A percentile compares a stretch with the other conserved stretches of the same genome.
Conservation (phyloP, 2,888 invertebrate genomes). For the Cryptocheilus praepositus region DNA sequence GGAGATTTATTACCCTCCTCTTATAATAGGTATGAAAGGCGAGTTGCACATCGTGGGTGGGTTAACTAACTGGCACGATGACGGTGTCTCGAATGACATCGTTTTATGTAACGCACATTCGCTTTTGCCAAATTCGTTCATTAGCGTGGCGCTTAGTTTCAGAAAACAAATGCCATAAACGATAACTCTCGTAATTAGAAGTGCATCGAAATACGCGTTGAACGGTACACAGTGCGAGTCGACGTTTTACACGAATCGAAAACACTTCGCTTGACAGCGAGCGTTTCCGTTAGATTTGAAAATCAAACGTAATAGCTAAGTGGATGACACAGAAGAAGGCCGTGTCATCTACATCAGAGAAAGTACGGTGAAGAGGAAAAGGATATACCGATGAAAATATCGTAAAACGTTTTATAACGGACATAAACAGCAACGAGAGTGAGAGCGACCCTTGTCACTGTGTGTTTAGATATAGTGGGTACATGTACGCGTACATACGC, state of each 20-base stretch:
- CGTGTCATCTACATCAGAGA: constrained; percentile 26
- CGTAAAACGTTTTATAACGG: constrained; percentile 60
- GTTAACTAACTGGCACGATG: constrained; percentile 39
- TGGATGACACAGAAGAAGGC: constrained; percentile 9
- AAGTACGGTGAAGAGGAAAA: constrained; percentile 36
- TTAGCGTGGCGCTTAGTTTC: background rate
- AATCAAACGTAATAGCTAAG: constrained; percentile 24
- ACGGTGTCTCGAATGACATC: constrained; percentile 24
- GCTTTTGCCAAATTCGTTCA: background rate
- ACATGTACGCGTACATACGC: constrained; percentile 1
- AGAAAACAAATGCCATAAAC: background rate
- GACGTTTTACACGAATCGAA: no score
- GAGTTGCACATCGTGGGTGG: constrained; percentile 59
- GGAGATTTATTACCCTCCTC: constrained; percentile 66
- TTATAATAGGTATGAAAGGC: constrained; percentile 63
- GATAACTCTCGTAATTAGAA: background rate
- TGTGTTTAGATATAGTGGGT: constrained; percentile 11
- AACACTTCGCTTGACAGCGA: background rate
- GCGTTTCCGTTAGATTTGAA: constrained; percentile 11
- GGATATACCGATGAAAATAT: constrained; percentile 43
- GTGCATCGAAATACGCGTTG: background rate
- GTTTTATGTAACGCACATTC: constrained; percentile 1
- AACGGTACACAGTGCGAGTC: background rate
- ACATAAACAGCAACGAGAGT: constrained; percentile 56
- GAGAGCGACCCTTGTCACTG: constrained; percentile 37